Percentiles rank a stretch among this genome's conserved stretches.
Evolutionary conservation across 2,797 vertebrate genomes (phyloP).

Genomic region (Eidolon dupreanum): DNA sequence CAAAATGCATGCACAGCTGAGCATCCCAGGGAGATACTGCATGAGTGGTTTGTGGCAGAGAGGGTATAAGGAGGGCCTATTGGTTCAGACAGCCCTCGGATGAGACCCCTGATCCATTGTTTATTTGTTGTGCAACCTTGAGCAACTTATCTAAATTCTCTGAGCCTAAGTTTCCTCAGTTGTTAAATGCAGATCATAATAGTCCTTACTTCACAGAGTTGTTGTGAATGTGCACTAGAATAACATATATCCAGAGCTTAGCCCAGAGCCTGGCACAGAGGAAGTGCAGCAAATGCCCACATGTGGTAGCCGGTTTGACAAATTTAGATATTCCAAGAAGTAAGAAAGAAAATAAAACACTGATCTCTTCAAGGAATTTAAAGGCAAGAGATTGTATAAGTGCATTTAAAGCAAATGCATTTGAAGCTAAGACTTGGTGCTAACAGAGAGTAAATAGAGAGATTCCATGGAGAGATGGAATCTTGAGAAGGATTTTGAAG

Average conservation of each 20-base stretch:
- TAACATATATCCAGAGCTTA: not conserved
- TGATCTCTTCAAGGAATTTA: not conserved
- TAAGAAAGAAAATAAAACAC: not conserved
- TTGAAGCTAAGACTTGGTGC: not conserved
- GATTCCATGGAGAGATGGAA: not conserved
- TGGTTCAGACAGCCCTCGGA: not conserved
- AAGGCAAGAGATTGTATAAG: not conserved
- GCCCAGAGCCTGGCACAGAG: not conserved
- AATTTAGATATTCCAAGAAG: not conserved
- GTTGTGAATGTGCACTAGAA: not conserved
- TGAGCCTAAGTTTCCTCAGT: not conserved
- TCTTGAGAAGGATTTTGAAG: not conserved
- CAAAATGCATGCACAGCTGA: not conserved
- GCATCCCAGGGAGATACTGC: not conserved
- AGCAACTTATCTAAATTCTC: not conserved
- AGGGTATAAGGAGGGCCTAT: not conserved
- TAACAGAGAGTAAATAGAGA: not conserved
- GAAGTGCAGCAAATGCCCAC: not conserved
- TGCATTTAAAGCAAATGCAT: not conserved
- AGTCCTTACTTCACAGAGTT: not conserved
- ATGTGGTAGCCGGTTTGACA: fast-evolving
- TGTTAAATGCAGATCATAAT: not conserved
- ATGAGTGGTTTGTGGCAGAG: fast-evolving
- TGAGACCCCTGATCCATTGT: not conserved
- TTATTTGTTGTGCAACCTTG: not conserved